These are phyloP conservation scores for Oligia strigilis DNA, from an alignment of 2,888 invertebrate genomes.

Conservation along the genomic window DNA sequence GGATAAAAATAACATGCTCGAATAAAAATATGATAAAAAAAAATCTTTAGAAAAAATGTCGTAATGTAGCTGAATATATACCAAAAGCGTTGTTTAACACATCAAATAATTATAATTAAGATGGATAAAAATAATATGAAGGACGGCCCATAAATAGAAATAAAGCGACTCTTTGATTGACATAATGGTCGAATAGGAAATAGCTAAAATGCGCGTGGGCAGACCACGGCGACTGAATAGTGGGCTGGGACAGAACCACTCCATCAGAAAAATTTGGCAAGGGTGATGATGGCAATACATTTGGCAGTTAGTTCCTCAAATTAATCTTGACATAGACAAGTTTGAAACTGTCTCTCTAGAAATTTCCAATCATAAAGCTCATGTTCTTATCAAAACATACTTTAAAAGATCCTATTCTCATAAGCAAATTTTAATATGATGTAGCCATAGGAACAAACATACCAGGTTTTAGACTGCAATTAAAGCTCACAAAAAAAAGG, in stretches of 20 bases:
- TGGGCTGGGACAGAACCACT: slow-evolving; percentile 61
- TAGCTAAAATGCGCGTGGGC: slow-evolving; percentile 82
- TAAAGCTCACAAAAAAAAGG: slow-evolving; percentile 2
- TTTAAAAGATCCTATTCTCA: not conserved
- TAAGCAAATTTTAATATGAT: not conserved
- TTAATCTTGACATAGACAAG: slow-evolving; percentile 54
- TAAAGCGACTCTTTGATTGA: slow-evolving; percentile 69
- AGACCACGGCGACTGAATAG: slow-evolving; percentile 60
- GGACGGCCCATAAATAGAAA: slow-evolving; percentile 73
- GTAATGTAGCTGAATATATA: not conserved
- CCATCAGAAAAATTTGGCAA: slow-evolving; percentile 70
- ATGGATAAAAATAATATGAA: slow-evolving; percentile 74
- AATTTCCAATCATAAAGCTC: not conserved
- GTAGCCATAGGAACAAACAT: slow-evolving; percentile 6
- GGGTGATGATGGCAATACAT: slow-evolving; percentile 59
- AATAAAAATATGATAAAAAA: not conserved
- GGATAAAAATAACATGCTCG: not conserved
- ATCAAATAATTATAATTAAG: slow-evolving; percentile 59
- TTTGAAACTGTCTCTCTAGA: slow-evolving; percentile 18
- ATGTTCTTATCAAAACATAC: not conserved
- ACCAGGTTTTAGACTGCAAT: slow-evolving; percentile 14
- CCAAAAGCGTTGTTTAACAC: slow-evolving; percentile 17
- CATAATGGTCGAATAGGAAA: slow-evolving; percentile 70
- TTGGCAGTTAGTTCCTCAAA: slow-evolving; percentile 67
- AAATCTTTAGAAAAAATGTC: not conserved